Evolutionary conservation across 2,113 vertebrate species (phyloP), one percentile per base, ranked within the genome.

Genomic region (Etheostoma cragini): DNA sequence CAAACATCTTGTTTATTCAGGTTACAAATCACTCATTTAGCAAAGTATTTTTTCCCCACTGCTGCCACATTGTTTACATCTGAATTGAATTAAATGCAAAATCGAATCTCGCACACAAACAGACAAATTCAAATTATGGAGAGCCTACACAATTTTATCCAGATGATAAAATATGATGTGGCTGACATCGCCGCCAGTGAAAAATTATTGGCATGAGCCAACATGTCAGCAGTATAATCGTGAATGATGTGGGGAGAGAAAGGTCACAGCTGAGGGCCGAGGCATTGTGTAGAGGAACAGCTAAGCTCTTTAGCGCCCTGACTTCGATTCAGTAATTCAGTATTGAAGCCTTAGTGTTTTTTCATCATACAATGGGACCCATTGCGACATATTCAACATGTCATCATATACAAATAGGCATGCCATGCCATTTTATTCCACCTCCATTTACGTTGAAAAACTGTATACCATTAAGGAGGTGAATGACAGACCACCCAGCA

Each of bases 171-270:
- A 93, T 93, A 91, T 90, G 90, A 90, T 89, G 93, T 88, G 88
- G 84, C 83, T 92, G 90, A 92, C 90, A 93, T 58, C 81, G 88
- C 77, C 83, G 83, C 79, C 91, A 87, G 91, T 93, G 91, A 94
- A 92, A 89, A 91, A 92, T 93, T 88, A 94, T 90, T 93, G 91
- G 88, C 90, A 89, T 91, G 89, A 91, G 91, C 91, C 89, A 91
- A 91, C 90, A 89, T 92, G 90, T 93, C 93, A 89, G 88, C 89
- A 78, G 85, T 84, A 84, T 89, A 93, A 91, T 89, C 42, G 64
- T 87, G 90, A 93, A 86, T 91, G 89, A 92, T 91, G 92, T 79
- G 84, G 45, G 81, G 83, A 90, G 89, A 90, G 90, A 94, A 93
- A 94, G 92, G 92, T 93, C 92, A 94, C 89, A 93, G 89, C 87